Conservation (phyloP, 2,888 invertebrate species). For the Microdon myrmicae region DNA sequence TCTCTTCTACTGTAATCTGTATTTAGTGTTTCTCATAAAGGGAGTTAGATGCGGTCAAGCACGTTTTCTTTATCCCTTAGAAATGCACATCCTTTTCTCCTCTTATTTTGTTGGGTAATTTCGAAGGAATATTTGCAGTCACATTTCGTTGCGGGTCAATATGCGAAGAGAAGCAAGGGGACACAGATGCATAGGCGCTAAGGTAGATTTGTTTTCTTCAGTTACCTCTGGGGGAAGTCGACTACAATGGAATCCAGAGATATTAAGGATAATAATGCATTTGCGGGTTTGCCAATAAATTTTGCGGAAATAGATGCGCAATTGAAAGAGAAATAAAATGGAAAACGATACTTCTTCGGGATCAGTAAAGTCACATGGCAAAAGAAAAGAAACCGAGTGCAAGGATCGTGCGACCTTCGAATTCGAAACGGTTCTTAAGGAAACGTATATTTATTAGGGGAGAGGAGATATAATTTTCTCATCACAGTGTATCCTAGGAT, state of each 20-base stretch:
- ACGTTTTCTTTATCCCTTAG: constrained; percentile 3
- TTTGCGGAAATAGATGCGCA: constrained; percentile 34
- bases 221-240: constrained; percentile 23
- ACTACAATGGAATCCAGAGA: constrained; percentile 8
- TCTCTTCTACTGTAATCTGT: constrained; percentile 29
- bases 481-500: too few relatives aligned
- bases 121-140: constrained; percentile 29
- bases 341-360: constrained; percentile 11
- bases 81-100: background rate
- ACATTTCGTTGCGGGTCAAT: constrained; percentile 46
- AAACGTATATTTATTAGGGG: too few relatives aligned
- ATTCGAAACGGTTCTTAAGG: constrained; percentile 39
- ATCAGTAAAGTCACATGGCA: constrained; percentile 41
- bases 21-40: constrained; percentile 12
- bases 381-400: constrained; percentile 2
- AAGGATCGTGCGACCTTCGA: constrained; percentile 37
- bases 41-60: constrained; percentile 33
- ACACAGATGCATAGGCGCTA: constrained; percentile 6
- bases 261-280: constrained; percentile 36
- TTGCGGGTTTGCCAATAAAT: constrained; percentile 42
- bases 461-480: too few relatives aligned
- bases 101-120: constrained; percentile 5
- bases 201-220: background rate
- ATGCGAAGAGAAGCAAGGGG: too few relatives aligned
- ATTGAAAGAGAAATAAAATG: constrained; percentile 5